Evolutionary conservation across 1,140 invertebrate species (phyloP).

Genomic region (Lethrus apterus): DNA sequence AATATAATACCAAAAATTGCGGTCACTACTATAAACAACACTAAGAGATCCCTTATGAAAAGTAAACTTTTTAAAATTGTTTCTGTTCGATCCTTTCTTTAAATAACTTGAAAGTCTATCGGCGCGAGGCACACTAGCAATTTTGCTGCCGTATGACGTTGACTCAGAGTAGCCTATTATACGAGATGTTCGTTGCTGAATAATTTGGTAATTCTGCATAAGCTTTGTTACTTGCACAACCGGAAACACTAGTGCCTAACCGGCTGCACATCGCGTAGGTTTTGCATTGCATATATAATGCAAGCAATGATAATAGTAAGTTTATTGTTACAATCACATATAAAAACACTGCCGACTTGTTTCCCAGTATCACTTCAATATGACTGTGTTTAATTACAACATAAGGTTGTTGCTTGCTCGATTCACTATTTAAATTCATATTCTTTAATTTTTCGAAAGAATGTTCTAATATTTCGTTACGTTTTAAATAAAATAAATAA

Average conservation of each 20-base stretch:
- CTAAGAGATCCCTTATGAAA: slow-evolving; percentile 26
- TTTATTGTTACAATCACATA: too few relatives aligned
- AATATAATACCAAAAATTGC: slow-evolving; percentile 14
- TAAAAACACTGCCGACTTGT: too few relatives aligned
- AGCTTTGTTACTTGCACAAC: slow-evolving; percentile 1
- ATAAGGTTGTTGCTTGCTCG: too few relatives aligned
- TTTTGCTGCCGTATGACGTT: neutral
- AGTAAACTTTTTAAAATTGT: slow-evolving; percentile 24
- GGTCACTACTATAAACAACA: slow-evolving; percentile 22
- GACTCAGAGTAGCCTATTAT: neutral
- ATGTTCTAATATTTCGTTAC: too few relatives aligned
- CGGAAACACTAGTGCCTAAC: slow-evolving; percentile 1
- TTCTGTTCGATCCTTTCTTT: slow-evolving; percentile 23
- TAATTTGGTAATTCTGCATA: neutral
- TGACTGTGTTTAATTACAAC: too few relatives aligned
- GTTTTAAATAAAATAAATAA: too few relatives aligned
- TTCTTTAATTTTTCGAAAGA: too few relatives aligned
- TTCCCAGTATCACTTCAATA: too few relatives aligned
- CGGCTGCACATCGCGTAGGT: neutral
- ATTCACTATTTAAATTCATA: too few relatives aligned
- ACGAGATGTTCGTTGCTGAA: too few relatives aligned
- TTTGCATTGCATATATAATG: too few relatives aligned
- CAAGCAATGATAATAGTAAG: too few relatives aligned
- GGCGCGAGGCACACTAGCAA: slow-evolving; percentile 23
- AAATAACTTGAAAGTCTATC: slow-evolving; percentile 29